Base-by-base conservation (phyloP, 2,888 invertebrate species). In the Microplitis deprimator region DNA sequence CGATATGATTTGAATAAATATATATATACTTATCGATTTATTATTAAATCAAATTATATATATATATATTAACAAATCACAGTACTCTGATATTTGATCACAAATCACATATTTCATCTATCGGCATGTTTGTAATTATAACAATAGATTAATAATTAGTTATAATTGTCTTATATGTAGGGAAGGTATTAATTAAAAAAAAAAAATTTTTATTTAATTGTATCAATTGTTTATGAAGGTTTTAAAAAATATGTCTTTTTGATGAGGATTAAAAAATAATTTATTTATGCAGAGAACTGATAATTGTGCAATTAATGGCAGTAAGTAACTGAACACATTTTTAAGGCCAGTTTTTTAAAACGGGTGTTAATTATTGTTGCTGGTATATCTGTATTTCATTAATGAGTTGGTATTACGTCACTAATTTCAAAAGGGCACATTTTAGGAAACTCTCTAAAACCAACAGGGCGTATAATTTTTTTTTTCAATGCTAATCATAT, bases 71-170 rank as follows among this genome's bases (percentile, higher is more conserved):
- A 8, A 64, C 6, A 64, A 17, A 17, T 17, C 17, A 64, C 64
- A 62, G n/a, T 64, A 20, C 17, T 64, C 20, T 29, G 50, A 50
- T 13, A 50, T 13, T 50, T 50, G 13, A 20, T 64, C 16, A 64
- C 64, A 20, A 64, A 8, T n/a, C 64, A 65, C 61, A 64, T 40
- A n/a, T 8, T 65, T 73, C 8, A 73, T 17, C 29, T 29, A 13
- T 41, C 68, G 64, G 41, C 73, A 62, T 41, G 62, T 73, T 29
- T 67, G 67, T 39, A 67, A 67, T 20, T 20, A 16, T 59, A 40
- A 40, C 39, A 73, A 38, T 67, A n/a, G 29, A 41, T 40, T 17
- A 29, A 68, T 16, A 41, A 50, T 29, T 50, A 50, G 50, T 50
- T 50, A 50, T 50, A 50, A 50, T 50, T 50, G 13, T 29, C 29